Conservation (phyloP, 2,888 invertebrate genomes). For the Acholoe squamosa region DNA sequence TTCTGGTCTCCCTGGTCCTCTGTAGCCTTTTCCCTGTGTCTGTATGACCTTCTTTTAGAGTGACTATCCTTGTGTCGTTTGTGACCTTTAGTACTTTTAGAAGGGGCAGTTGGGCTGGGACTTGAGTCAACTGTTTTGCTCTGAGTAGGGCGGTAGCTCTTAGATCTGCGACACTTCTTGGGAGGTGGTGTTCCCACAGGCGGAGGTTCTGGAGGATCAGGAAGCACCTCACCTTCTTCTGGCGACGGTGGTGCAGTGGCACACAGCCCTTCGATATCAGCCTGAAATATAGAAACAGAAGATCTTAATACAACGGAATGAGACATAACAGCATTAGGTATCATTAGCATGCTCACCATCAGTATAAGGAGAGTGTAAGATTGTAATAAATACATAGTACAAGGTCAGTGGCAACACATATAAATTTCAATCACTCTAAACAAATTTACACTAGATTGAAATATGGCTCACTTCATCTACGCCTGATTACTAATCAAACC, state of each 20-base stretch:
- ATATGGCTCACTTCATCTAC: too few relatives aligned
- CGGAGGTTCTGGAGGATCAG: neutral
- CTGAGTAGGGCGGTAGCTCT: neutral
- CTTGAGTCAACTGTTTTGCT: neutral
- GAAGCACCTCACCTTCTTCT: conserved; percentile 52
- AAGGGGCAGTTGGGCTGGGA: neutral
- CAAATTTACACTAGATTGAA: too few relatives aligned
- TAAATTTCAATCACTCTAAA: too few relatives aligned
- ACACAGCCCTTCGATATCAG: conserved; percentile 46
- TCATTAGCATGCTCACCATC: too few relatives aligned
- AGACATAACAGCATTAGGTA: neutral
- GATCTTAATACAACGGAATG: neutral
- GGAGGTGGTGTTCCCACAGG: neutral
- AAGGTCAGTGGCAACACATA: too few relatives aligned
- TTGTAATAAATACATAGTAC: too few relatives aligned
- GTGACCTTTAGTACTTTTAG: neutral
- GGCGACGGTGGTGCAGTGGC: neutral
- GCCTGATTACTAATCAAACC: too few relatives aligned
- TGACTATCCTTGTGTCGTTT: neutral
- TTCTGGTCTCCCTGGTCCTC: neutral
- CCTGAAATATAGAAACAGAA: conserved; percentile 1
- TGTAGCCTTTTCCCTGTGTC: neutral
- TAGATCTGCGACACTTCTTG: neutral
- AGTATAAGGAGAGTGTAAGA: too few relatives aligned
- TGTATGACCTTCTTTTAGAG: too few relatives aligned